A percentile compares a stretch with the other conserved stretches of the same genome.
Evolutionary conservation across 2,797 vertebrate species (phyloP).

Genomic region (Sphaeramia orbicularis): DNA sequence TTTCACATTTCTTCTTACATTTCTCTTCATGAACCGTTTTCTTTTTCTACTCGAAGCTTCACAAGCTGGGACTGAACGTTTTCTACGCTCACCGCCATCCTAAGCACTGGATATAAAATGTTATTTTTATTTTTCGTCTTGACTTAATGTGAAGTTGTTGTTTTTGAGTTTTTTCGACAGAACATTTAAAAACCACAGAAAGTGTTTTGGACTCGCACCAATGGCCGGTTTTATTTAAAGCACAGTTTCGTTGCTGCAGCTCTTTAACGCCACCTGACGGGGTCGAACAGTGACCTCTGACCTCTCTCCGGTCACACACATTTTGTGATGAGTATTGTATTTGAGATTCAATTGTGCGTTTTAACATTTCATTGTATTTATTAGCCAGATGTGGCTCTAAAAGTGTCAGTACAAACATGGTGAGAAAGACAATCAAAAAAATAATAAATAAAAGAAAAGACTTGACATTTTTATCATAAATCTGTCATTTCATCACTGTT

Average conservation of each 20-base stretch:
- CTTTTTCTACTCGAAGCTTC: slow-evolving; percentile 88
- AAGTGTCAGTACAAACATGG: slow-evolving; percentile 91
- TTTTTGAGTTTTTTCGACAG: slow-evolving; percentile 86
- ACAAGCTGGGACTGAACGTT: slow-evolving; percentile 94
- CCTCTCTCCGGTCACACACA: slow-evolving; percentile 79
- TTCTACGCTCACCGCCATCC: slow-evolving; percentile 70
- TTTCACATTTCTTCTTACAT: slow-evolving; percentile 52
- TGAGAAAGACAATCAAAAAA: slow-evolving; percentile 94
- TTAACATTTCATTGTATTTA: slow-evolving; percentile 96
- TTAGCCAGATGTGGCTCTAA: slow-evolving; percentile 97
- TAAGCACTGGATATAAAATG: slow-evolving; percentile 98
- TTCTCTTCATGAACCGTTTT: slow-evolving; percentile 42
- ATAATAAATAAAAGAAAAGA: slow-evolving; percentile 78
- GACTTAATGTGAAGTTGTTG: slow-evolving; percentile 99
- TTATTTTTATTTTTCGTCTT: slow-evolving; percentile 91
- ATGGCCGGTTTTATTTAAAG: slow-evolving; percentile 82
- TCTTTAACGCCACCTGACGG: slow-evolving; percentile 86
- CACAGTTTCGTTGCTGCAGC: slow-evolving; percentile 87
- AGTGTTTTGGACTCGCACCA: slow-evolving; percentile 71
- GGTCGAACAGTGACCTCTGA: slow-evolving; percentile 53
- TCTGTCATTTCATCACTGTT: slow-evolving; percentile 27
- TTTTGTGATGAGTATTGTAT: slow-evolving; percentile 90
- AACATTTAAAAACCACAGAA: slow-evolving; percentile 91
- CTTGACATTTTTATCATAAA: slow-evolving; percentile 53
- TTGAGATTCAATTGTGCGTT: slow-evolving; percentile 92